These are phyloP conservation scores for Mimumesa dahlbomi DNA, from an alignment of 2,888 invertebrate genomes.

Conservation along the genomic window DNA sequence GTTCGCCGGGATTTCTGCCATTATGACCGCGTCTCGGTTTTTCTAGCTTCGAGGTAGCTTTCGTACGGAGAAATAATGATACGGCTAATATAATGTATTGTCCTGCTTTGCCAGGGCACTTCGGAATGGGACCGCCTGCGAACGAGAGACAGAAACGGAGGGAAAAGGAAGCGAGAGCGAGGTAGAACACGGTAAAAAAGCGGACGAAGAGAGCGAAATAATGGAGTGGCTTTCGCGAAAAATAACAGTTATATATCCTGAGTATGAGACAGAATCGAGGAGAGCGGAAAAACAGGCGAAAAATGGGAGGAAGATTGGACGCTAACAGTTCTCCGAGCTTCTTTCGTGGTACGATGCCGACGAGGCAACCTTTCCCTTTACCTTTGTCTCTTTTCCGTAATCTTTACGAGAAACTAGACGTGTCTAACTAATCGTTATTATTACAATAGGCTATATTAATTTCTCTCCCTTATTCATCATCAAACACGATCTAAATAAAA, in stretches of 20 bases:
- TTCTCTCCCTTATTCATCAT: too few relatives aligned
- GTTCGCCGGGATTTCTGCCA: conserved; percentile 68
- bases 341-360: conserved; percentile 63
- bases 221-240: conserved; percentile 75
- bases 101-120: conserved; percentile 72
- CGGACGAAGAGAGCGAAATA: conserved; percentile 63
- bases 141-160: conserved; percentile 29
- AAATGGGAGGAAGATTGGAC: conserved; percentile 71
- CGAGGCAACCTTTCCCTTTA: conserved; percentile 52
- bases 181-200: conserved; percentile 46
- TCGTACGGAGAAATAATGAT: conserved; percentile 74
- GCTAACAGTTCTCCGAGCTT: conserved; percentile 73
- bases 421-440: conserved; percentile 19
- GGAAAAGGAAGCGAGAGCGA: conserved; percentile 46
- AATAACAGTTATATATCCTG: conserved; percentile 75
- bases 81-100: conserved; percentile 76
- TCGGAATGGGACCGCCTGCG: conserved; percentile 64
- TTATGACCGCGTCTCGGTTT: conserved; percentile 70
- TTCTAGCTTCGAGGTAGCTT: conserved; percentile 65
- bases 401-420: conserved; percentile 16
- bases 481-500: too few relatives aligned
- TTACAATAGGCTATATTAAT: too few relatives aligned
- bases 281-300: conserved; percentile 70
- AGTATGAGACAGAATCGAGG: conserved; percentile 68
- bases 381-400: conserved; percentile 34